Evolutionary conservation across 1,140 invertebrate genomes (phyloP), one percentile per base, ranked within the genome.

Genomic region (Marisa cornuarietis): DNA sequence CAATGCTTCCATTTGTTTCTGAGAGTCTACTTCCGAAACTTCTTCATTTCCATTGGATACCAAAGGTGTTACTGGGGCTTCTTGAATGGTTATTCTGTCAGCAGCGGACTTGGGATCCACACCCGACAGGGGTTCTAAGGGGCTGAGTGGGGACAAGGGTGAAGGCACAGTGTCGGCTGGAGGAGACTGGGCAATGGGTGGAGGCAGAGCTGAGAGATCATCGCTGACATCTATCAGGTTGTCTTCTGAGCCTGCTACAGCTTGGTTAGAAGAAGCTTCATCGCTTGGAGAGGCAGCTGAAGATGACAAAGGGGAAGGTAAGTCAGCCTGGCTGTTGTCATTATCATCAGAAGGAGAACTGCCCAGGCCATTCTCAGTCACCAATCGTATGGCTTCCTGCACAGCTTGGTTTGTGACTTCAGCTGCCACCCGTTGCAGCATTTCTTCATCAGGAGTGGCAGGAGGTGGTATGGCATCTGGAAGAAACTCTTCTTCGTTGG

Each of bases 381-480:
- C 83, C 7, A 83, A 73, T n/a, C 81, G 79, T 20, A 83, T 81
- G 61, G 83, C 83, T 14, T 83, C 80, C 71, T 83, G 80, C n/a
- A 83, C 83, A 51, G 80, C 83, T 72, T 80, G 78, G 52, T 61
- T 71, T 26, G 83, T 83, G 20, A 83, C 80, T 52, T 82, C 74
- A 62, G 61, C 78, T n/a, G 83, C 83, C 26, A 82, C 79, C 7
- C 78, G 75, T 58, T 83, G 79, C n/a, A 83, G 58, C 26, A 71
- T 76, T 20, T 78, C 75, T 22, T 83, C 82, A 16, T 81, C 79
- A 52, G 54, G 52, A 51, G 52, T 49, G 69, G 24, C 20, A 54
- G 54, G 61, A 73, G 65, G 22, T 58, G 61, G 78, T 20, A 49
- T 10, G 16, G 31, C 69, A 22, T 31, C 20, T n/a, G 54, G 69